Conservation (phyloP, 2,888 invertebrate species). For the Panorpa germanica region DNA sequence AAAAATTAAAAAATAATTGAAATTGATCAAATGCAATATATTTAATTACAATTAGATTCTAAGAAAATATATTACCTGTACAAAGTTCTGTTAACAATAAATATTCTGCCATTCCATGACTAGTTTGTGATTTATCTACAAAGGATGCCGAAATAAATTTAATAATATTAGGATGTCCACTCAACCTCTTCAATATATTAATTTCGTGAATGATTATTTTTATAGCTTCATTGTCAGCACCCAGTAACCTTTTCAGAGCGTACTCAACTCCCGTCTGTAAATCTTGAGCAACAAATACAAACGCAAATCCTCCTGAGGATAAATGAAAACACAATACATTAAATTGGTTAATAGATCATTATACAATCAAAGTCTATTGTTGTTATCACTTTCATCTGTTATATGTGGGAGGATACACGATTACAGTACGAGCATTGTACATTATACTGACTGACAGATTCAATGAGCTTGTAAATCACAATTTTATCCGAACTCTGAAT, state of each 20-base stretch:
- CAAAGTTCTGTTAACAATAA: constrained; percentile 85
- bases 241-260: constrained; percentile 78
- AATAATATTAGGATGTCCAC: constrained; percentile 84
- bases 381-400: no score
- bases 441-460: no score
- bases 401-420: no score
- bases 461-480: no score
- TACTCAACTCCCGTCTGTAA: constrained; percentile 68
- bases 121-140: constrained; percentile 59
- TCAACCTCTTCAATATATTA: constrained; percentile 66
- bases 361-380: no score
- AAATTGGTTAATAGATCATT: no score
- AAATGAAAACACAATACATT: constrained; percentile 7
- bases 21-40: constrained; percentile 4
- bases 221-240: constrained; percentile 65
- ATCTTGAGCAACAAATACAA: constrained; percentile 90
- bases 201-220: constrained; percentile 67
- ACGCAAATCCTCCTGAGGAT: constrained; percentile 83
- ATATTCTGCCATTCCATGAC: constrained; percentile 75
- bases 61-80: constrained; percentile 35
- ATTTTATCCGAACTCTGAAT: no score
- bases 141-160: constrained; percentile 72
- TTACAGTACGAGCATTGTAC: no score
- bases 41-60: constrained; percentile 3
- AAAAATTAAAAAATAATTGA: constrained; percentile 4